Evolutionary conservation across 2,888 invertebrate genomes (phyloP), one percentile per base, ranked within the genome.

Genomic region (Caenorhabditis sp.): DNA sequence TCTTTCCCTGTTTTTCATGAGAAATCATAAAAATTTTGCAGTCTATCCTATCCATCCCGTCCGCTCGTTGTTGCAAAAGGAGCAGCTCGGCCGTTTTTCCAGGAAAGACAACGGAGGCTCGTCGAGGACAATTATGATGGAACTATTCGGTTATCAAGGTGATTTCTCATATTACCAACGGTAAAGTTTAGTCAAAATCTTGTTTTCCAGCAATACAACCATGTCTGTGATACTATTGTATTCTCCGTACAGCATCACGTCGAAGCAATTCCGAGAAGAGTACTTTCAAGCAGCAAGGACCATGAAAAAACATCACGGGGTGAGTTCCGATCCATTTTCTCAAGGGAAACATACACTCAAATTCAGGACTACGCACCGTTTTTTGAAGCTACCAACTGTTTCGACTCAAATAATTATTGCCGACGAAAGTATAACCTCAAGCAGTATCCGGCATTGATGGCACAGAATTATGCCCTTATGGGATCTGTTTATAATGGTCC

Each of bases 111-210:
- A 2, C 35, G 76, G 11, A 45, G 24, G 11, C 41, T 70, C 24
- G 70, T 76, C 11, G 70, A 76, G 27, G 76, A 76, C 37, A 52
- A 32, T 20, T 76, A 41, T 41, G 76, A 76, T 56, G 76, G 76
- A 4, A 26, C 39, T 1, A 20, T 76, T 6, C 27, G 39, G 22
- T 3, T 58, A 3, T 58, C 70, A 24, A 8, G 3, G 76, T 76
- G 7, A 61, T 11, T 32, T n/a, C 6, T 8, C 22, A 26, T 11
- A 9, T 22, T 6, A 8, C 15, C 17, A 37, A 46, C 17, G n/a
- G 41, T 27, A 53, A n/a, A 15, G 35, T 5, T 11, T 27, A 1
- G 13, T 13, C 5, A 13, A 4, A 39, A 13, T 0, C 8, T 3
- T 20, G 1, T 37, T 39, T 46, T 75, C 15, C 45, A 75, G 75